Evolutionary conservation across 1,140 invertebrate species (phyloP), one percentile per base, ranked within the genome.

Genomic region (Telenomus remus): DNA sequence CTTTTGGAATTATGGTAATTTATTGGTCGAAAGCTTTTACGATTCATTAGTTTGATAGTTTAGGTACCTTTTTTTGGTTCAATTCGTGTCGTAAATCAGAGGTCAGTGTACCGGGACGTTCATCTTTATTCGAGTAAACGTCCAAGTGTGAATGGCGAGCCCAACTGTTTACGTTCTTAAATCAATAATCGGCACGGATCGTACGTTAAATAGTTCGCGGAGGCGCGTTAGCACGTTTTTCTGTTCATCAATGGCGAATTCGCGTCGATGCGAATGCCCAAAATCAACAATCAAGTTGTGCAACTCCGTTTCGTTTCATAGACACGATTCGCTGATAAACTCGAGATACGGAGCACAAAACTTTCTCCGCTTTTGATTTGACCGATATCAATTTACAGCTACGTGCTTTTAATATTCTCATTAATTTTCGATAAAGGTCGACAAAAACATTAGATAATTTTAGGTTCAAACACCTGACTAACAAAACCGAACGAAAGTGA

Each of bases 101-200:
- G 63, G 63, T 66, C 63, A 66, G 15, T 53, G 64, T 59, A 27
- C 64, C 54, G 48, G 1, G 42, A n/a, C 19, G 33, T 35, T 44
- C 19, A 39, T 54, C 14, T 42, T 42, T 27, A 39, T 55, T 64
- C 43, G 19, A 64, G 15, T 55, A 54, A 59, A 53, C 54, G 27
- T 50, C 47, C 27, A 57, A 57, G 48, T 53, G 39, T 68, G 63
- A 56, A 66, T 66, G 54, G 47, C 27, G 42, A 68, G 12, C 27
- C 49, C 54, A 14, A 57, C 27, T 68, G 54, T 68, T 68, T 59
- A 69, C 43, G 48, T 60, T 69, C 65, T 59, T 69, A 69, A 69
- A 69, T 69, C 65, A 69, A 69, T 60, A 68, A 50, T 54, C 12
- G 19, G 16, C 11, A 46, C 49, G 16, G 19, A 60, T 60, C 56